Conservation (phyloP, 1,140 invertebrate genomes). For the Drosophila setifemur region DNA sequence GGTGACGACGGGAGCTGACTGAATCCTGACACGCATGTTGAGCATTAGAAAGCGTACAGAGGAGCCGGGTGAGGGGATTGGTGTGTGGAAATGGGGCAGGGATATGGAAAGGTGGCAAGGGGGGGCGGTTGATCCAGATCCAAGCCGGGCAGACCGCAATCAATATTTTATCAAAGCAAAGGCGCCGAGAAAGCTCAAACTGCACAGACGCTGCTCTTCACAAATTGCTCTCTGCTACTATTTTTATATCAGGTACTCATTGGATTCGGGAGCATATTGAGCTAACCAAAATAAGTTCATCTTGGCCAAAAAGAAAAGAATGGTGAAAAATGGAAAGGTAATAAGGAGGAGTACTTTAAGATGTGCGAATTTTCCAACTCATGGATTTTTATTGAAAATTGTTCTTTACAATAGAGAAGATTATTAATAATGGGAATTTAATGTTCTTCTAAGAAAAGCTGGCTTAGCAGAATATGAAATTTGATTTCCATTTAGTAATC, state of each 20-base stretch:
- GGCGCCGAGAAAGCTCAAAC: slow-evolving; percentile 34
- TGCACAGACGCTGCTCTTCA: slow-evolving; percentile 28
- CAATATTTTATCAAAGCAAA: slow-evolving; percentile 75
- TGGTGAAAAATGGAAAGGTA: too few species aligned
- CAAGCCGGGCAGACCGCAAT: slow-evolving; percentile 56
- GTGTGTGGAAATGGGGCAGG: neutral
- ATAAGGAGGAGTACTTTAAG: too few species aligned
- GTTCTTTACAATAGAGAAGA: too few species aligned
- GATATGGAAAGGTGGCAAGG: neutral
- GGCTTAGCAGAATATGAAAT: too few species aligned
- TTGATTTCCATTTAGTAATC: too few species aligned
- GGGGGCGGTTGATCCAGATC: neutral
- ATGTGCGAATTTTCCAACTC: too few species aligned
- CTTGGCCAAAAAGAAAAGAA: neutral
- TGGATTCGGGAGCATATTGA: too few species aligned
- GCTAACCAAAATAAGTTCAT: too few species aligned
- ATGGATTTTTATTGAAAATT: too few species aligned
- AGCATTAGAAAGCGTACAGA: slow-evolving; percentile 48
- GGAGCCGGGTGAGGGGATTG: neutral
- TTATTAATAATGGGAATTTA: too few species aligned
- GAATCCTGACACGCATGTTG: slow-evolving; percentile 62
- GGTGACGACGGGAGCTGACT: neutral
- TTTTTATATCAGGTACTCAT: slow-evolving; percentile 8
- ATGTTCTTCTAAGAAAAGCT: too few species aligned
- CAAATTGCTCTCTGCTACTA: slow-evolving; percentile 29